Base-by-base conservation (phyloP, 2,113 vertebrate species). In the Bambusicola thoracicus region DNA sequence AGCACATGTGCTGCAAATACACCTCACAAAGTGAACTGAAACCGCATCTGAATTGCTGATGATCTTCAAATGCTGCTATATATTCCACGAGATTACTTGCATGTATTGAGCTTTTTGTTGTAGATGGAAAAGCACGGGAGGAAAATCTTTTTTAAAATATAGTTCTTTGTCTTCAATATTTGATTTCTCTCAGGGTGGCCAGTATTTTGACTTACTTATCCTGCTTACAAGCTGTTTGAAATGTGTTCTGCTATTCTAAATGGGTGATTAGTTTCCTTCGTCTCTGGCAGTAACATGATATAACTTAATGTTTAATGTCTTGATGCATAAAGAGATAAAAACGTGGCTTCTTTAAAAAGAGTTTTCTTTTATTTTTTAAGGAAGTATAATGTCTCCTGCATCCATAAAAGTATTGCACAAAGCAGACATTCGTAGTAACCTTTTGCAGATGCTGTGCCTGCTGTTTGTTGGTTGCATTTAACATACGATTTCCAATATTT, bases 111-210 rank as follows among this genome's bases (percentile, higher is more conserved):
- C 96, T 97, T 95, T 96, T 92, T 93, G 97, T 97, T 96, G 93
- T 97, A 94, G 91, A 82, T 97, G 96, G 97, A 94, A 89, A 86
- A 93, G 97, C 98, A 97, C 94, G 88, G 95, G 94, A 96, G 92
- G 90, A 96, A 96, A 94, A 94, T 80, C 55, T 84, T 91, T 94
- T 92, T 69, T 55, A 81, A 85, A 92, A 73, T 94, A 95, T 94
- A 95, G 96, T 94, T 95, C 97, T 97, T 92, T 93, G 95, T 97
- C 87, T 96, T 95, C 93, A 92, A 76, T 94, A 95, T 96, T 96
- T 97, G 89, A 81, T 96, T 95, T 97, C 94, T 98, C 97, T 98
- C 98, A 97, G 97, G 98, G 97, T 97, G 97, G 97, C 98, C 97
- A 97, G 97, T 97, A 95, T 97, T 96, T 97, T 97, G 90, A 98